These are phyloP conservation scores for Tapirus indicus DNA, from an alignment of 2,797 vertebrate species.

Conservation along the genomic window DNA sequence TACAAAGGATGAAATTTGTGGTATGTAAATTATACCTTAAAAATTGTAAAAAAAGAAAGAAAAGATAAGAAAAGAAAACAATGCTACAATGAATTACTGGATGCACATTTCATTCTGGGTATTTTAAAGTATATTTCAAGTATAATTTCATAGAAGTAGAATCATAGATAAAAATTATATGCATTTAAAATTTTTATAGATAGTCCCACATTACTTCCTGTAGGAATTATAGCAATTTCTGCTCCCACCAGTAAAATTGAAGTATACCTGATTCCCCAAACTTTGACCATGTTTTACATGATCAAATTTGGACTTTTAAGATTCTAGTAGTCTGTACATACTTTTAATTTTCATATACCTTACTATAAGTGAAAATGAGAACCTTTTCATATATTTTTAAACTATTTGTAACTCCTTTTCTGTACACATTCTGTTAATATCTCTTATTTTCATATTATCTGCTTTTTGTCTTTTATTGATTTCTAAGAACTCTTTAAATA, in stretches of 20 bases:
- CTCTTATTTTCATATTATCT: not conserved
- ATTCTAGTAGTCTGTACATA: not conserved
- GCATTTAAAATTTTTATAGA: not conserved
- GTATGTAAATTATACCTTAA: not conserved
- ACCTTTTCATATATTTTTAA: not conserved
- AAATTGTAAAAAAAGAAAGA: not conserved
- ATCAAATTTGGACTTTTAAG: not conserved
- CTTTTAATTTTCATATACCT: not conserved
- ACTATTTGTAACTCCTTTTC: not conserved
- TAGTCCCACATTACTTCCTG: not conserved
- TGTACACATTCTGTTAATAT: not conserved
- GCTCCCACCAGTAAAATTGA: not conserved
- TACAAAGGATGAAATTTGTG: not conserved
- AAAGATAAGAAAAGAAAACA: not conserved
- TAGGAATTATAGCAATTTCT: not conserved
- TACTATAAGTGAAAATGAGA: not conserved
- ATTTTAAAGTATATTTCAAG: not conserved
- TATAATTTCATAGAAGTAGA: not conserved
- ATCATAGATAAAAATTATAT: not conserved
- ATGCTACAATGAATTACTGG: not conserved
- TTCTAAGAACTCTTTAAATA: not conserved
- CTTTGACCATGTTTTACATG: not conserved
- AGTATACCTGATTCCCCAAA: not conserved
- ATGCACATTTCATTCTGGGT: not conserved
- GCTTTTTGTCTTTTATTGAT: not conserved